These are phyloP conservation scores for Tyrannus savana DNA, from an alignment of 2,113 vertebrate species.

Conservation along the genomic window DNA sequence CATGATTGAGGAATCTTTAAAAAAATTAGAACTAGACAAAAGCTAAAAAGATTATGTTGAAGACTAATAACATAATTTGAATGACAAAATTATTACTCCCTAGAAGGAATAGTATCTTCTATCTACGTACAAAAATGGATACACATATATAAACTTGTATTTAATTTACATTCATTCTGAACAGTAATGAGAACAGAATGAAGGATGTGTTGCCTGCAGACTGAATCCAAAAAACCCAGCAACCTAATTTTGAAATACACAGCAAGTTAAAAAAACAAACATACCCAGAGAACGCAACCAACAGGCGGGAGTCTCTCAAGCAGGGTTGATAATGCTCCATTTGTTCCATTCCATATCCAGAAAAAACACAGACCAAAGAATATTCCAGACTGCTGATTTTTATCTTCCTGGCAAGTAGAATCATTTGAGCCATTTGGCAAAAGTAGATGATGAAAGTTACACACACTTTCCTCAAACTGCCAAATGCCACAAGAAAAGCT, in stretches of 20 bases:
- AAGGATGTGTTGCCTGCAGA: slow-evolving; percentile 20
- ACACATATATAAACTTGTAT: not conserved
- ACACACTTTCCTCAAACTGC: slow-evolving; percentile 18
- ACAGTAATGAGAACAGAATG: slow-evolving; percentile 15
- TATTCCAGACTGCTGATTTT: slow-evolving; percentile 28
- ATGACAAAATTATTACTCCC: not conserved
- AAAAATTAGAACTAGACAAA: not conserved
- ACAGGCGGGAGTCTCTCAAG: not conserved
- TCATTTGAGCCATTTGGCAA: slow-evolving; percentile 20
- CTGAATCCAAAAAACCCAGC: not conserved
- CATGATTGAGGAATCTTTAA: not conserved
- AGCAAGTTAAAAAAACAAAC: not conserved
- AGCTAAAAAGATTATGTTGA: not conserved
- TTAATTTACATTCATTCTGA: slow-evolving; percentile 25
- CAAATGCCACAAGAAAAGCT: slow-evolving; percentile 52
- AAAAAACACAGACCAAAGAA: slow-evolving; percentile 12
- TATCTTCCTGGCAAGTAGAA: slow-evolving; percentile 22
- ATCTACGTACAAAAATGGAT: not conserved
- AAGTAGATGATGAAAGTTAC: slow-evolving; percentile 2
- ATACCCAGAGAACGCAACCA: not conserved
- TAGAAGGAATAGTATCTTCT: not conserved
- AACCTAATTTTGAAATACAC: slow-evolving; percentile 16
- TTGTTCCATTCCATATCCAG: not conserved
- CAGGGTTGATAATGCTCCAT: not conserved
- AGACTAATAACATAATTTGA: not conserved